Evolutionary conservation across 2,797 vertebrate genomes (phyloP).

Genomic region (Epinephelus awoara): DNA sequence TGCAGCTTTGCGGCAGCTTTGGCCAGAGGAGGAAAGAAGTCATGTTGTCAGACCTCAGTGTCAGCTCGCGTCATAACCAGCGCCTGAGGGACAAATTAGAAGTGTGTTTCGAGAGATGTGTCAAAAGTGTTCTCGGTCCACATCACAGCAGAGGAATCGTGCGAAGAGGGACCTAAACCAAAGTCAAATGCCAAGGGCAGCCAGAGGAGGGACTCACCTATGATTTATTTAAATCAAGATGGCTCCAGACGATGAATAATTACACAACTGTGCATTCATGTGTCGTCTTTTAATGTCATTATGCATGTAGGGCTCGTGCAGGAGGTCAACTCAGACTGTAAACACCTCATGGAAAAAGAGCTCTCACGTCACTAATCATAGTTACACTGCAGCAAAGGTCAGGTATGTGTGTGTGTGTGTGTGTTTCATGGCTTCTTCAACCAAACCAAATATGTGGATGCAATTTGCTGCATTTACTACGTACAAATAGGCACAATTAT

Average conservation of each 20-base stretch:
- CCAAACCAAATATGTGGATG: no score
- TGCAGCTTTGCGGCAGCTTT: conserved; percentile 65
- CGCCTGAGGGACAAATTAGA: conserved; percentile 84
- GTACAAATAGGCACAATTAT: not conserved
- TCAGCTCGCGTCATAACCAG: conserved; percentile 82
- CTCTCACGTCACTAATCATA: conserved; percentile 3
- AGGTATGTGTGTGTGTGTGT: not conserved
- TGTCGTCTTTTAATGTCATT: conserved; percentile 34
- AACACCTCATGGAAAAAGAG: conserved; percentile 37
- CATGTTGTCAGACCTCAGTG: conserved; percentile 84
- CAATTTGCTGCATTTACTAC: not conserved
- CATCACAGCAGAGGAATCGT: conserved; percentile 77
- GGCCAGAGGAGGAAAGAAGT: conserved; percentile 85
- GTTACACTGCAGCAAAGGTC: conserved; percentile 33
- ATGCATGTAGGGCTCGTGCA: conserved; percentile 23
- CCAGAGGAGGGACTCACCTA: conserved; percentile 73
- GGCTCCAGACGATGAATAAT: conserved; percentile 58
- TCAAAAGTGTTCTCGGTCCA: conserved; percentile 86
- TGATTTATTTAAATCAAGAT: conserved; percentile 65
- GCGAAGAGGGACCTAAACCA: conserved; percentile 69
- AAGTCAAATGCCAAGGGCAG: conserved; percentile 77
- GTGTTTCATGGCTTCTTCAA: no score
- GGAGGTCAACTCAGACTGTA: conserved; percentile 23
- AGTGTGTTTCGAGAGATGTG: conserved; percentile 84
- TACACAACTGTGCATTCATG: conserved; percentile 36